Evolutionary conservation across 1,140 invertebrate genomes (phyloP), one percentile per base, ranked within the genome.

Genomic region (Tetragonula clypearis): DNA sequence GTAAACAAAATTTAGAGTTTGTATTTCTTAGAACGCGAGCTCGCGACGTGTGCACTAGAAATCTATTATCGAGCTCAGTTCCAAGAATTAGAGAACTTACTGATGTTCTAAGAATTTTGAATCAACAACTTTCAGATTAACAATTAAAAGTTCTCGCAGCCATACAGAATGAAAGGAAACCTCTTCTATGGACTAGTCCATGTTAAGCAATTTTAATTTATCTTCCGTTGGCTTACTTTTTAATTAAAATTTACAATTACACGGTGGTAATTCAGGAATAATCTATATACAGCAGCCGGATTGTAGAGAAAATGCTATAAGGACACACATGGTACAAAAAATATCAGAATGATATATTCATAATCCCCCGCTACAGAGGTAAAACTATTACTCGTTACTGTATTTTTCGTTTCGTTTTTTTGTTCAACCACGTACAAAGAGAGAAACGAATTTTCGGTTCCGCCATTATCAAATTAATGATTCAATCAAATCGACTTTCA

Each of bases 241-340:
- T 79, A 68, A 55, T 79, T 79, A 56, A 56, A 79, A 62, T n/a
- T 14, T 35, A 62, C 23, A 17, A 49, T 35, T 35, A 35, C 35
- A 35, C 11, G 30, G 14, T 41, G 19, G 11, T 41, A 62, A 77
- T 41, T 77, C 23, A 56, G 58, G 12, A 69, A 41, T 69, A 69
- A 79, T 55, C 21, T 21, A 30, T 14, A 79, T 23, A n/a, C 5
- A 3, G 14, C n/a, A 69, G 68, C 56, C 8, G 26, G 55, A 19
- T 53, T 19, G 6, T 69, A 15, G 15, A 23, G 23, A n/a, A 23
- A 62, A 62, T 23, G 14, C 60, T 12, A 62, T 14, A 62, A 9
- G n/a, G 60, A n/a, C 41, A 9, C 41, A 49, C 6, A 62, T 62
- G 23, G 53, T 8, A 56, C n/a, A 35, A 21, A 17, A 35, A 58